phyloP scores from a whole-genome alignment of 2,113 vertebrate species.

The Austrofundulus limnaeus region DNA sequence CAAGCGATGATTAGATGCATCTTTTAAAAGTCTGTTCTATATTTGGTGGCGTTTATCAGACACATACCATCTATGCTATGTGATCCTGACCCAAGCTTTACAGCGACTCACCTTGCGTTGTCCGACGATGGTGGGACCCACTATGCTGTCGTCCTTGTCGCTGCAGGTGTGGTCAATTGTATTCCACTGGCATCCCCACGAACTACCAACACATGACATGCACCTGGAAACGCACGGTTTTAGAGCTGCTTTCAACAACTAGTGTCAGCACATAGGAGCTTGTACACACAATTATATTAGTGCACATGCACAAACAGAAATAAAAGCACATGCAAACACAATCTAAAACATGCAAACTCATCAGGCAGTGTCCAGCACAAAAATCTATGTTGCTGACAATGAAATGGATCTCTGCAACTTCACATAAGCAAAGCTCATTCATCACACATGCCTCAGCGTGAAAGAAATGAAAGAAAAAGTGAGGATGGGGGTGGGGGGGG shows the following conservation, averaged over 20 bases:
- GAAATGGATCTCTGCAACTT: slow-evolving; percentile 73
- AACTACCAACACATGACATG: slow-evolving; percentile 87
- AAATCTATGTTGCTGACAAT: slow-evolving; percentile 71
- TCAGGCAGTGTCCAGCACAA: slow-evolving; percentile 54
- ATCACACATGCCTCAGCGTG: slow-evolving; percentile 68
- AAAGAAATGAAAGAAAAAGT: slow-evolving; percentile 48
- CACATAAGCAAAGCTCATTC: slow-evolving; percentile 77
- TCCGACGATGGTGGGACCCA: slow-evolving; percentile 76
- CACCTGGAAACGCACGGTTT: slow-evolving; percentile 77
- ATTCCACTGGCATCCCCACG: slow-evolving; percentile 92
- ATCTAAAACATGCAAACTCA: slow-evolving; percentile 68
- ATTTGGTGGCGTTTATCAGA: neutral
- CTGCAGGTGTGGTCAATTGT: slow-evolving; percentile 83
- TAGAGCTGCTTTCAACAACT: neutral
- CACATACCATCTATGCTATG: neutral
- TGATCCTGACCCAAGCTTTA: neutral
- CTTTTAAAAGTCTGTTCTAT: slow-evolving; percentile 31
- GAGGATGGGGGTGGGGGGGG: neutral
- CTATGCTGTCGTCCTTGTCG: slow-evolving; percentile 71
- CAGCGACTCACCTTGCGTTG: slow-evolving; percentile 82
- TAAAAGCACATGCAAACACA: slow-evolving; percentile 34
- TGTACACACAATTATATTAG: slow-evolving; percentile 30
- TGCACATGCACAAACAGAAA: slow-evolving; percentile 72
- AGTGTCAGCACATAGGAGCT: neutral
- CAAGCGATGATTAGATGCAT: slow-evolving; percentile 6